phyloP scores from a whole-genome alignment of 2,113 vertebrate species.

The Malurus elegans region DNA sequence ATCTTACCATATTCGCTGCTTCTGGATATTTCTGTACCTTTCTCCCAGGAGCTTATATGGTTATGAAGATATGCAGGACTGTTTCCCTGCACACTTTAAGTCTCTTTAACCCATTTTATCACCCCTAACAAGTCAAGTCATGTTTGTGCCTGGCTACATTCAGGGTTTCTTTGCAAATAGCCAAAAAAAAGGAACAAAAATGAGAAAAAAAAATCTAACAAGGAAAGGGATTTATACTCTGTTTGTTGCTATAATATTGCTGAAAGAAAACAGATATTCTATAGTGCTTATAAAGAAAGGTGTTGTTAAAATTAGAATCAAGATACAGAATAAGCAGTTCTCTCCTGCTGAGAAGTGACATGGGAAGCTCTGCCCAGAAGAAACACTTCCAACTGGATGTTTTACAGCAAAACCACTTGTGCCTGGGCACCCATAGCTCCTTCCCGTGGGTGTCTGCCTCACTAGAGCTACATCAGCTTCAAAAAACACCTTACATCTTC shows the following conservation, averaged over 20 bases:
- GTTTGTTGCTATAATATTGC: slow-evolving; percentile 16
- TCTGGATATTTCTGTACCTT: slow-evolving; percentile 32
- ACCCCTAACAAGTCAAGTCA: neutral
- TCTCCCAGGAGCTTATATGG: neutral
- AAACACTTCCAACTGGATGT: neutral
- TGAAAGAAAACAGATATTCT: slow-evolving; percentile 17
- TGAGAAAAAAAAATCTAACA: neutral
- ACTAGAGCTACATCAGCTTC: neutral
- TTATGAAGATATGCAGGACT: neutral
- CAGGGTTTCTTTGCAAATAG: neutral
- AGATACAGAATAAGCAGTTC: neutral
- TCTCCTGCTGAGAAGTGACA: neutral
- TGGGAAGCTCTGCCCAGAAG: neutral
- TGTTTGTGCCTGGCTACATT: neutral
- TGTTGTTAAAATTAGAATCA: slow-evolving; percentile 20
- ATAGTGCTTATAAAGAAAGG: neutral
- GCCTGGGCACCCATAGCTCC: neutral
- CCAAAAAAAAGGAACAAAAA: neutral
- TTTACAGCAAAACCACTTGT: neutral
- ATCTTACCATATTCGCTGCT: neutral
- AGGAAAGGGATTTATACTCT: neutral
- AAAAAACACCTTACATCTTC: neutral
- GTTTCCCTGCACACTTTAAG: neutral
- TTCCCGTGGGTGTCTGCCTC: neutral
- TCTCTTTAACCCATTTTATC: neutral